phyloP scores from a whole-genome alignment of 1,140 invertebrate species.

The Sipha flava region DNA sequence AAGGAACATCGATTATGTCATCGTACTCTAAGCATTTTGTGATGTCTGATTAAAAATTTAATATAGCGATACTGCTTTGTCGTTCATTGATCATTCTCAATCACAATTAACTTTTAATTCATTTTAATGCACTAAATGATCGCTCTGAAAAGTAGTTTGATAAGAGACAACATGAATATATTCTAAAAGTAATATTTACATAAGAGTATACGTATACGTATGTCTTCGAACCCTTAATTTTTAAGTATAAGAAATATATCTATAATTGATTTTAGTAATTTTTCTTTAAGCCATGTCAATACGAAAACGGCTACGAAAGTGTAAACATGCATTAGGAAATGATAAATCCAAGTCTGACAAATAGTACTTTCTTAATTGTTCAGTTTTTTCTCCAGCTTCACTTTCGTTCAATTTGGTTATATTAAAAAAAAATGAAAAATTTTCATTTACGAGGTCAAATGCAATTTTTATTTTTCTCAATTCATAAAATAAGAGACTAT shows the following conservation, averaged over 20 bases:
- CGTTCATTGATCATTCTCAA: neutral
- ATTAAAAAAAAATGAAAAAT: too few species aligned
- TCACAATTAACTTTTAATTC: slow-evolving; percentile 29
- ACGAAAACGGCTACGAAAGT: neutral
- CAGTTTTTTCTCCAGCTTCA: neutral
- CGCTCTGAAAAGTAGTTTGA: slow-evolving; percentile 31
- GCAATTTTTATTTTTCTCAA: too few species aligned
- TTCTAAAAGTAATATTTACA: neutral
- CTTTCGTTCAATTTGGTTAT: neutral
- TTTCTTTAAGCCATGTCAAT: neutral
- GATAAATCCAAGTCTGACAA: neutral
- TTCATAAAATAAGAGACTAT: too few species aligned
- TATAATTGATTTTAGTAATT: neutral
- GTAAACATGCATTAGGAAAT: neutral
- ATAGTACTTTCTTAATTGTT: neutral
- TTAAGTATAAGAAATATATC: neutral
- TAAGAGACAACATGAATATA: neutral
- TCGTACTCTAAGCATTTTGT: slow-evolving; percentile 6
- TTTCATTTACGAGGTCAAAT: too few species aligned
- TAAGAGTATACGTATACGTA: neutral
- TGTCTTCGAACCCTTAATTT: neutral
- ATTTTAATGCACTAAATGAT: slow-evolving; percentile 34
- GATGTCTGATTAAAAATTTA: slow-evolving; percentile 1
- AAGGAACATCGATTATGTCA: slow-evolving; percentile 1
- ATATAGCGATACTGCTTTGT: slow-evolving; percentile 13